Conservation (phyloP, 2,797 vertebrate genomes). For the Peromyscus eremicus region DNA sequence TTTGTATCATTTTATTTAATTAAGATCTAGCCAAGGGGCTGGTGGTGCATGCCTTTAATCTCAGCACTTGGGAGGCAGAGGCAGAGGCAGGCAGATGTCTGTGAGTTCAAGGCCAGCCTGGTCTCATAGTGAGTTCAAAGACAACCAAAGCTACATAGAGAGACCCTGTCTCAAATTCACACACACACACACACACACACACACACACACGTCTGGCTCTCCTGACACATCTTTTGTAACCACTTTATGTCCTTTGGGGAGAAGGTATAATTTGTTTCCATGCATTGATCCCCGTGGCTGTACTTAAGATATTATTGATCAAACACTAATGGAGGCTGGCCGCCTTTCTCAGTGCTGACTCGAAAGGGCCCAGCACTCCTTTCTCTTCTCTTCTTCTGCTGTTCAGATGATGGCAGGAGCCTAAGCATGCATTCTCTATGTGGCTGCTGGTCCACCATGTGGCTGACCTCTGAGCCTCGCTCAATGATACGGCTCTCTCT, state of each 20-base stretch:
- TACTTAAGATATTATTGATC: neutral
- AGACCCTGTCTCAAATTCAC: neutral
- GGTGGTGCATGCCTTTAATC: neutral
- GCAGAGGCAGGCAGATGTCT: neutral
- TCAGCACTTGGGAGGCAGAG: neutral
- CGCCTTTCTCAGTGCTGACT: neutral
- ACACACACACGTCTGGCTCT: neutral
- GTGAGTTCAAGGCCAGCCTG: neutral
- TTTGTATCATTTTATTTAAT: conserved; percentile 5
- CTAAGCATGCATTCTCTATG: neutral
- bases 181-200: too few species aligned
- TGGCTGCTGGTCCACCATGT: neutral
- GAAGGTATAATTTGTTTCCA: neutral
- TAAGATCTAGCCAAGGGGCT: neutral
- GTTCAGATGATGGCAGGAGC: rapidly evolving
- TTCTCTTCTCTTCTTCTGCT: neutral
- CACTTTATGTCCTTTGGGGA: neutral
- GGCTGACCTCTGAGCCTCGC: neutral
- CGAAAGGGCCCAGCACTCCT: neutral
- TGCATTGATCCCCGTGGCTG: neutral
- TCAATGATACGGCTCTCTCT: neutral
- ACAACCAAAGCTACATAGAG: neutral
- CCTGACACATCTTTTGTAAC: neutral
- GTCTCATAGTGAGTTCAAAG: neutral
- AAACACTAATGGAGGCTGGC: neutral